phyloP scores from a whole-genome alignment of 2,888 invertebrate species.

The Allolobophora icterica region DNA sequence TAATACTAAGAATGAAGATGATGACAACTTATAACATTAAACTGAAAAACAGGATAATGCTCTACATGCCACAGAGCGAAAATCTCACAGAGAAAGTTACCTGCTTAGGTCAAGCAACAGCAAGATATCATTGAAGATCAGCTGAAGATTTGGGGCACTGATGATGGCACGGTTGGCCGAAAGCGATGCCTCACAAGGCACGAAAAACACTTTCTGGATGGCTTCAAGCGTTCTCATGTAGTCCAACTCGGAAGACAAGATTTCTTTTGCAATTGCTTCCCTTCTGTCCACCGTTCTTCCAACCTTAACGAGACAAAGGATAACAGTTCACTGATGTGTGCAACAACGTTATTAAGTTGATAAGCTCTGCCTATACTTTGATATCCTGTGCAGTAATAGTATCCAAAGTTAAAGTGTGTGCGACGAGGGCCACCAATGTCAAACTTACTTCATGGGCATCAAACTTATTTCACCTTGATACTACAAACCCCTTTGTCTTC shows the following conservation, averaged over 20 bases:
- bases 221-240: conserved; percentile 57
- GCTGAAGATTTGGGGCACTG: conserved; percentile 60
- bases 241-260: conserved; percentile 59
- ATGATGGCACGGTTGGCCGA: conserved; percentile 61
- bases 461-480: no score
- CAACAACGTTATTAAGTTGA: not conserved
- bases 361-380: not conserved
- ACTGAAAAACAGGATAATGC: no score
- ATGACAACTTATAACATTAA: no score
- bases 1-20: no score
- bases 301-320: not conserved
- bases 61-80: not conserved
- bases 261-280: conserved; percentile 58
- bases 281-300: conserved; percentile 44
- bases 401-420: not conserved
- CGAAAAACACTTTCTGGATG: conserved; percentile 56
- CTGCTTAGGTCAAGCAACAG: conserved; percentile 56
- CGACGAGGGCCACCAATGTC: no score
- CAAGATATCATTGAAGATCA: conserved; percentile 60
- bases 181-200: conserved; percentile 58
- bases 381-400: not conserved
- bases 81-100: conserved; percentile 45
- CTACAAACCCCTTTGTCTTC: no score
- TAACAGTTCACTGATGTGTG: not conserved
- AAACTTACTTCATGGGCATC: no score